Evolutionary conservation across 1,140 invertebrate species (phyloP).

Genomic region (Homarus americanus): DNA sequence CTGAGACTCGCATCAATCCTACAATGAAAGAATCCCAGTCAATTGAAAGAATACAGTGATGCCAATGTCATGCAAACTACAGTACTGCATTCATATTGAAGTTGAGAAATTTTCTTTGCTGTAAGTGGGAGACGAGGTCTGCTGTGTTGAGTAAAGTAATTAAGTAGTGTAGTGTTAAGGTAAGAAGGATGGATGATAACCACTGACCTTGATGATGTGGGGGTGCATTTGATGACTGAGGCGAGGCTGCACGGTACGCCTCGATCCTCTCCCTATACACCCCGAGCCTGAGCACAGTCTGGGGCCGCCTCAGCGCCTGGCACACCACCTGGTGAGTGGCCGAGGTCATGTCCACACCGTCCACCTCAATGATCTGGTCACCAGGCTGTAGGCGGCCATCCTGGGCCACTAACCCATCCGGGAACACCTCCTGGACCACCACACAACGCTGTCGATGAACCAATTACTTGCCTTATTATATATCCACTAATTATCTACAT

Average conservation of each 20-base stretch:
- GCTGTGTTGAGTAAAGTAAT: too few species aligned
- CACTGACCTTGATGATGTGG: slow-evolving; percentile 38
- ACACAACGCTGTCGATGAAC: slow-evolving; percentile 78
- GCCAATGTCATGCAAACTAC: too few species aligned
- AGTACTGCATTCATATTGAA: too few species aligned
- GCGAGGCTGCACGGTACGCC: slow-evolving; percentile 67
- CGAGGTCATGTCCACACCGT: slow-evolving; percentile 79
- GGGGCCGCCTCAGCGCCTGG: slow-evolving; percentile 75
- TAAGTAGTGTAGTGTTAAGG: too few species aligned
- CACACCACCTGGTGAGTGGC: slow-evolving; percentile 76
- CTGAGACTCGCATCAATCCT: too few species aligned
- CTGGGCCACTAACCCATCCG: slow-evolving; percentile 79
- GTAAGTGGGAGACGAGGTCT: too few species aligned
- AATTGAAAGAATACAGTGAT: too few species aligned
- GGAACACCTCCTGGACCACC: slow-evolving; percentile 80
- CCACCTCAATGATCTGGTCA: slow-evolving; percentile 83
- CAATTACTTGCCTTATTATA: too few species aligned
- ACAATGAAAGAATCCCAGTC: too few species aligned
- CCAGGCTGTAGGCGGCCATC: slow-evolving; percentile 81
- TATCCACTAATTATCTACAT: too few species aligned
- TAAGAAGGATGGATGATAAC: too few species aligned
- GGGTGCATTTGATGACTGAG: slow-evolving; percentile 27
- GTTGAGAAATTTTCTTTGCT: too few species aligned
- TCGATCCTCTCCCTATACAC: slow-evolving; percentile 77
- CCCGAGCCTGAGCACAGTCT: slow-evolving; percentile 75